These are phyloP conservation scores for Pocota personata DNA, from an alignment of 2,888 invertebrate genomes.

Conservation along the genomic window DNA sequence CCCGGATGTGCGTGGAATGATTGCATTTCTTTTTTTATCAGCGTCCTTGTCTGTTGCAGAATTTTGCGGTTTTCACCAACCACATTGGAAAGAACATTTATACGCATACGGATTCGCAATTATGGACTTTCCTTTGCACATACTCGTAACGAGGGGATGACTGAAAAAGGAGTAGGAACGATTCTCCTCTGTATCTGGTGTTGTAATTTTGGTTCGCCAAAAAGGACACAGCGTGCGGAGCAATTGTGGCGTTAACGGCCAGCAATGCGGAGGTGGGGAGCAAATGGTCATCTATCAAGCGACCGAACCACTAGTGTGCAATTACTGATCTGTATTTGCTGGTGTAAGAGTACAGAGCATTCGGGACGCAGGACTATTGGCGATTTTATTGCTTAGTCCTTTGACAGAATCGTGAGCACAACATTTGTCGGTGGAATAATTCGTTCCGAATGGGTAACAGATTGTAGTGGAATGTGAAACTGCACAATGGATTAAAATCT, in stretches of 20 bases:
- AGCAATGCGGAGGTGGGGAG: background rate
- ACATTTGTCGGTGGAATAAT: constrained; percentile 58
- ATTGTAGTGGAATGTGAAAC: constrained; percentile 61
- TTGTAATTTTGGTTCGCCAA: constrained; percentile 65
- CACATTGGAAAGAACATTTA: constrained; percentile 56
- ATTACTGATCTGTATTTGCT: constrained; percentile 55
- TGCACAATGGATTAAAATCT: constrained; percentile 53
- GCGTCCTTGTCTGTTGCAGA: constrained; percentile 60
- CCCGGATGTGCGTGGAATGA: constrained; percentile 64
- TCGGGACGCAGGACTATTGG: background rate
- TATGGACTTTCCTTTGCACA: constrained; percentile 57
- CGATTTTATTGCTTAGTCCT: constrained; percentile 68
- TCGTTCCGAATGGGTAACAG: constrained; percentile 55
- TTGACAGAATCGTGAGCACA: constrained; percentile 51
- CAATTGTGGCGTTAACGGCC: constrained; percentile 58
- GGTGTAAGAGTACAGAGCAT: background rate
- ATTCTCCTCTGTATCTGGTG: constrained; percentile 17
- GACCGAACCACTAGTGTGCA: constrained; percentile 60
- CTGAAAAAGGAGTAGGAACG: background rate
- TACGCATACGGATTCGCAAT: constrained; percentile 66
- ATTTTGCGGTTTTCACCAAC: constrained; percentile 45
- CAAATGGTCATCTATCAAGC: constrained; percentile 58
- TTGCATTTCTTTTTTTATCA: constrained; percentile 31
- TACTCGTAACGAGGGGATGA: background rate
- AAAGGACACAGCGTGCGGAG: constrained; percentile 58